phyloP scores from a whole-genome alignment of 2,797 vertebrate genomes.

The Cygnus olor region DNA sequence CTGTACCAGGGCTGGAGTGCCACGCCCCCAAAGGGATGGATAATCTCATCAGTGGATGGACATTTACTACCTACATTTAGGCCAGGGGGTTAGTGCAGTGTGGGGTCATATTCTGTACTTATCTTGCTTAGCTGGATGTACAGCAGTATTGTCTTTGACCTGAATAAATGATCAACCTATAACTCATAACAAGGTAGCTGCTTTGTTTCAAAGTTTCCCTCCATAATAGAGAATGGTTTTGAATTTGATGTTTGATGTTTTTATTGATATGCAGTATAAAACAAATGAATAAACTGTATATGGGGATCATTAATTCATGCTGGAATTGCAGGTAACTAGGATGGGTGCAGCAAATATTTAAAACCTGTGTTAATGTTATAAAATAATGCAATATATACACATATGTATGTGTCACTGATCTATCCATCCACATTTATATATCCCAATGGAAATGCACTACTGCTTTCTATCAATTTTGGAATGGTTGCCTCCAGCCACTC shows the following conservation, averaged over 20 bases:
- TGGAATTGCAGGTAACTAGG: background rate
- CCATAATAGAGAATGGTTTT: constrained; percentile 32
- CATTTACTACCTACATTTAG: background rate
- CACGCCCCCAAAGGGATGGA: background rate
- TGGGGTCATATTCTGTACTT: background rate
- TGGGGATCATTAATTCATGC: background rate
- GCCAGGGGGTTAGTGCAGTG: background rate
- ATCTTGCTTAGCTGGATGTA: background rate
- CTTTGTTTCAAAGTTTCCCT: background rate
- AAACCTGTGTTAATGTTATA: background rate
- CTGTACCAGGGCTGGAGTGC: background rate
- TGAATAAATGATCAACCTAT: background rate
- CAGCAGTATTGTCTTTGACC: constrained; percentile 15
- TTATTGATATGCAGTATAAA: constrained; percentile 25
- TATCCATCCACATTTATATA: background rate
- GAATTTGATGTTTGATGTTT: constrained; percentile 1
- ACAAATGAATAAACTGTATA: background rate
- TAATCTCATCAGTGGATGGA: background rate
- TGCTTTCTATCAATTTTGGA: background rate
- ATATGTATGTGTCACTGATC: background rate
- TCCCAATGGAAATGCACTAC: background rate
- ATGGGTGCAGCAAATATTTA: background rate
- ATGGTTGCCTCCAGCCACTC: background rate
- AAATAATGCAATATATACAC: background rate
- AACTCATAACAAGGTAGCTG: constrained; percentile 18